Conservation (phyloP, 2,797 vertebrate genomes). For the Hydrolagus colliei region DNA sequence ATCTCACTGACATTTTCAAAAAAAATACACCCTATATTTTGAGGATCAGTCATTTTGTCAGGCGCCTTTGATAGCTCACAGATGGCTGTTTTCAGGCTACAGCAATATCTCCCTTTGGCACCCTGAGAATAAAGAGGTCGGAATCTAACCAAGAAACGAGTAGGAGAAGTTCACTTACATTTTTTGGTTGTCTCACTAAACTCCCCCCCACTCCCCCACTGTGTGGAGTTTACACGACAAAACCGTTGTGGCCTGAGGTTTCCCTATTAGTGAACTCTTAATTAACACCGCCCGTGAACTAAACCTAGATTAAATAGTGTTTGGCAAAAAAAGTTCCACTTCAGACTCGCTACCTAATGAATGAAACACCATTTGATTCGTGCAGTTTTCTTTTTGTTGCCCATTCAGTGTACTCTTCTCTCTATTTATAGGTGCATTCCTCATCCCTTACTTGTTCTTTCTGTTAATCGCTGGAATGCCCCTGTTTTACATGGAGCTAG, state of each 20-base stretch:
- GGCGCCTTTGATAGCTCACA: background rate
- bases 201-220: background rate
- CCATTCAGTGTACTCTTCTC: background rate
- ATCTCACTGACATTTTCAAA: background rate
- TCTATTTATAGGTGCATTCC: slow-evolving; percentile 77
- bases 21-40: no score
- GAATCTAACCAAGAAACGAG: background rate
- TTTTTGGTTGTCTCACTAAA: background rate
- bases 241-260: slow-evolving; percentile 33
- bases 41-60: background rate
- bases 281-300: slow-evolving; percentile 28
- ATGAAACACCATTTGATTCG: background rate
- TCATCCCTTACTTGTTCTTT: slow-evolving; percentile 93
- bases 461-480: slow-evolving; percentile 97
- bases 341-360: background rate
- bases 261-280: slow-evolving; percentile 37
- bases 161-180: background rate
- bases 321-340: background rate
- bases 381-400: no score
- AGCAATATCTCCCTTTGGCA: background rate
- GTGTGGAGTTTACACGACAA: background rate
- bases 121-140: background rate
- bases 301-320: background rate
- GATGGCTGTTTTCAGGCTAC: background rate
- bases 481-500: slow-evolving; percentile 97